A percentile compares a stretch with the other conserved stretches of the same genome.
phyloP scores from a whole-genome alignment of 2,888 invertebrate genomes.

The Limnephilus marmoratus region DNA sequence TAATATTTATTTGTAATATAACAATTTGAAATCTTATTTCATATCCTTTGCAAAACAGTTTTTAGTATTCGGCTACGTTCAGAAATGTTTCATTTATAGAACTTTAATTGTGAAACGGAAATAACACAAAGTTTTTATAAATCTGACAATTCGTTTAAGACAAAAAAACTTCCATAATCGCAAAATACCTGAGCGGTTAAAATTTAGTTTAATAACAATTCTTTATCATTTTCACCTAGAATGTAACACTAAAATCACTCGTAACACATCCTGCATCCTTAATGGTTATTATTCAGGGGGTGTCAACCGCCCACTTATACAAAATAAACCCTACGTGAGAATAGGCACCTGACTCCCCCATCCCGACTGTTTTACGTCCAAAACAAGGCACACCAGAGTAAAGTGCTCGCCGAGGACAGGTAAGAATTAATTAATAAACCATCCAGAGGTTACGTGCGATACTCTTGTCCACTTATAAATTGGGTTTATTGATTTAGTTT shows the following conservation, averaged over 20 bases:
- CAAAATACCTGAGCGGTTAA: too few relatives aligned
- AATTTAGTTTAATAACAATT: too few relatives aligned
- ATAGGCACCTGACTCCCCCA: background rate
- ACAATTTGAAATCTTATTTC: too few relatives aligned
- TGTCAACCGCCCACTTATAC: background rate
- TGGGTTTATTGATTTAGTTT: constrained; percentile 25
- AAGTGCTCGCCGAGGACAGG: background rate
- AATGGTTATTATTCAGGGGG: background rate
- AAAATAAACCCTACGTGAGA: background rate
- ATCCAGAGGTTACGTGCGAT: background rate
- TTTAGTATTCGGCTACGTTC: too few relatives aligned
- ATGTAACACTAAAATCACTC: background rate
- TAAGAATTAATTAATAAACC: background rate
- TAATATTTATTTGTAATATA: too few relatives aligned
- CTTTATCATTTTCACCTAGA: too few relatives aligned
- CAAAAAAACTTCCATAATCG: too few relatives aligned
- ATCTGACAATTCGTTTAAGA: too few relatives aligned
- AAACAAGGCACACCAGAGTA: background rate
- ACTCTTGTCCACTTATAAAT: constrained; percentile 4
- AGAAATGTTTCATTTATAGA: too few relatives aligned
- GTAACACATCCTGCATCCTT: background rate
- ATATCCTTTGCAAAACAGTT: too few relatives aligned
- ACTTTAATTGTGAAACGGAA: too few relatives aligned
- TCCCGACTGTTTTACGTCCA: background rate
- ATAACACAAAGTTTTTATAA: too few relatives aligned